phyloP scores from a whole-genome alignment of 1,140 invertebrate genomes.

The Orchesella cincta region DNA sequence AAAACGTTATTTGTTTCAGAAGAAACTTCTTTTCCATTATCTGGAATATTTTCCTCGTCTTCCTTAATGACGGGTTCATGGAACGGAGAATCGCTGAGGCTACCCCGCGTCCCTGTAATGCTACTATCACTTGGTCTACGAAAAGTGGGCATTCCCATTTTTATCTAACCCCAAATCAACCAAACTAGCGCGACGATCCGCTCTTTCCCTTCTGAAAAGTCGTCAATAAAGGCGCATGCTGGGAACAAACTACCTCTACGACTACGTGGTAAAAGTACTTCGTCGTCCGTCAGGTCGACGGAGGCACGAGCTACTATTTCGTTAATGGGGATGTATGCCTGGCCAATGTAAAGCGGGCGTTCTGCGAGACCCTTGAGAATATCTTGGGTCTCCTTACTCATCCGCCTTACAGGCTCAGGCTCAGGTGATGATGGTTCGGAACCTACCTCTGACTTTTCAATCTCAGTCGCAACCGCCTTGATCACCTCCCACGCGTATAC shows the following conservation, averaged over 20 bases:
- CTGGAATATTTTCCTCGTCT: background rate
- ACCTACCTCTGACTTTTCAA: conserved; percentile 54
- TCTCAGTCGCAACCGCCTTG: conserved; percentile 76
- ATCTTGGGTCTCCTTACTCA: conserved; percentile 32
- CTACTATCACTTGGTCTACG: background rate
- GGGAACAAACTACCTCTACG: conserved; percentile 46
- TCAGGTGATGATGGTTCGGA: conserved; percentile 11
- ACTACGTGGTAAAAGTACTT: conserved; percentile 40
- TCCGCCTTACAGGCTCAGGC: background rate
- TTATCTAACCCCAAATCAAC: background rate
- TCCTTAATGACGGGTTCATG: background rate
- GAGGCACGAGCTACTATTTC: conserved; percentile 40
- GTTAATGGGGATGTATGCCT: conserved; percentile 36
- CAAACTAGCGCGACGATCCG: conserved; percentile 16
- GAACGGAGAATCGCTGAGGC: background rate
- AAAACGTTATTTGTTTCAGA: too few species aligned
- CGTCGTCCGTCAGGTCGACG: conserved; percentile 41
- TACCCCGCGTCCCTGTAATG: background rate
- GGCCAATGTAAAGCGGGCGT: conserved; percentile 39
- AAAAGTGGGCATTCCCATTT: background rate
- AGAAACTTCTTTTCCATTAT: too few species aligned
- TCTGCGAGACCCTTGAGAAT: conserved; percentile 39
- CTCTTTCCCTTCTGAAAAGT: conserved; percentile 34
- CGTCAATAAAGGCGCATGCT: conserved; percentile 45
- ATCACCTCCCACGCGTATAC: conserved; percentile 90